phyloP scores from a whole-genome alignment of 2,797 vertebrate species.

The Leptatherina wallacei region DNA sequence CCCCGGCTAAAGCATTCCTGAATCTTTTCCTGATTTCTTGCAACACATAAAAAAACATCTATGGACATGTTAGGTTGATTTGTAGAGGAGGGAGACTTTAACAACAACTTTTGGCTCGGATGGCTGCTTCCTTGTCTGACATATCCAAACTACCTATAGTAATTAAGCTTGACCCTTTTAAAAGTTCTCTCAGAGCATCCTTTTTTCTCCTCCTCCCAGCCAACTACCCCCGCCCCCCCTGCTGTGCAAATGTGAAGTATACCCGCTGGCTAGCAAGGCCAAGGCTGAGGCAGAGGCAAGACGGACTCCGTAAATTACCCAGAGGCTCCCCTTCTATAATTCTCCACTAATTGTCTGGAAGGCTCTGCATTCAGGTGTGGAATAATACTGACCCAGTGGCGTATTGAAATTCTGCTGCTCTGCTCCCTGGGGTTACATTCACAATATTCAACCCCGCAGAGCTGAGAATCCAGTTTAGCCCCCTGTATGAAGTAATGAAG shows the following conservation, averaged over 20 bases:
- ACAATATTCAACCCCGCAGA: constrained; percentile 66
- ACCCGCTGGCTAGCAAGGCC: constrained; percentile 57
- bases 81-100: constrained; percentile 22
- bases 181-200: constrained; percentile 46
- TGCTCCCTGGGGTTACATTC: constrained; percentile 74
- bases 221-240: constrained; percentile 25
- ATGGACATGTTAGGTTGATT: neutral
- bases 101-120: constrained; percentile 51
- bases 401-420: constrained; percentile 72
- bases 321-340: constrained; percentile 72
- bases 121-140: constrained; percentile 49
- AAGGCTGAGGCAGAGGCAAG: constrained; percentile 57
- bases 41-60: neutral
- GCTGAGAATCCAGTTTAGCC: constrained; percentile 69
- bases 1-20: neutral
- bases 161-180: constrained; percentile 65
- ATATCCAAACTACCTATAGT: constrained; percentile 64
- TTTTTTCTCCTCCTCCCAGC: constrained; percentile 57
- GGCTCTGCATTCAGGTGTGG: constrained; percentile 79
- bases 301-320: constrained; percentile 75
- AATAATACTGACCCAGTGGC: constrained; percentile 73
- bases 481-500: constrained; percentile 75
- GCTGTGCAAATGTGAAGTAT: constrained; percentile 70
- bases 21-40: neutral
- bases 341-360: constrained; percentile 83